These are phyloP conservation scores for Chloroceryle inda DNA, from an alignment of 2,797 vertebrate species.

Conservation along the genomic window DNA sequence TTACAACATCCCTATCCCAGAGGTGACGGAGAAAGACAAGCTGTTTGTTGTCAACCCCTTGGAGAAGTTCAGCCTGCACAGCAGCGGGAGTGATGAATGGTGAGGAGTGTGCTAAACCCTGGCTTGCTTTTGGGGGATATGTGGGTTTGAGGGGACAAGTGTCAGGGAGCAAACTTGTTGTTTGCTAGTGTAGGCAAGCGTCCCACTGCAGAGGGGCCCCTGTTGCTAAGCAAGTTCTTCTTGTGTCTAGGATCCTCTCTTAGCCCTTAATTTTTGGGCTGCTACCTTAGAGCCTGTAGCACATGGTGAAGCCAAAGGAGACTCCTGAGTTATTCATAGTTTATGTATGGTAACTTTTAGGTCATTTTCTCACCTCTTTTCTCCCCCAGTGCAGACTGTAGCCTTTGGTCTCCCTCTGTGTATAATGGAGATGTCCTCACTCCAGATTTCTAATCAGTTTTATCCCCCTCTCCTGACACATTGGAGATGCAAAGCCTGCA, in stretches of 20 bases:
- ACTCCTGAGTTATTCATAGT: not conserved
- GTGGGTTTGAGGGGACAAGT: not conserved
- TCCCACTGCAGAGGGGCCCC: not conserved
- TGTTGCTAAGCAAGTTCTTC: not conserved
- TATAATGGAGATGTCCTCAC: not conserved
- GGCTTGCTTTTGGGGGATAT: not conserved
- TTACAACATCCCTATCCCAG: conserved; percentile 74
- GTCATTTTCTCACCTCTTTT: not conserved
- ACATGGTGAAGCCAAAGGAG: not conserved
- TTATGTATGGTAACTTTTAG: not conserved
- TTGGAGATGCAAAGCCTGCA: not conserved
- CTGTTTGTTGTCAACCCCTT: conserved; percentile 81
- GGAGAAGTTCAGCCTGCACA: conserved; percentile 72
- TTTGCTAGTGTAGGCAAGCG: not conserved
- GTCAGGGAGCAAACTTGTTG: accelerated
- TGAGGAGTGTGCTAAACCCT: conserved; percentile 64
- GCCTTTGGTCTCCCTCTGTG: not conserved
- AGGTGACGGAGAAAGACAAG: conserved; percentile 81
- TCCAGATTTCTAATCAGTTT: not conserved
- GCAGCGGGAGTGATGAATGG: conserved; percentile 79
- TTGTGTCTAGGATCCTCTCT: not conserved
- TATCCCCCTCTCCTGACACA: accelerated
- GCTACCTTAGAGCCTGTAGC: not conserved
- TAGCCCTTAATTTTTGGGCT: not conserved
- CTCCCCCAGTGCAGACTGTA: not conserved